phyloP scores from a whole-genome alignment of 53 echinoderm and acorn worm genomes.

The Paracentrotus lividus region DNA sequence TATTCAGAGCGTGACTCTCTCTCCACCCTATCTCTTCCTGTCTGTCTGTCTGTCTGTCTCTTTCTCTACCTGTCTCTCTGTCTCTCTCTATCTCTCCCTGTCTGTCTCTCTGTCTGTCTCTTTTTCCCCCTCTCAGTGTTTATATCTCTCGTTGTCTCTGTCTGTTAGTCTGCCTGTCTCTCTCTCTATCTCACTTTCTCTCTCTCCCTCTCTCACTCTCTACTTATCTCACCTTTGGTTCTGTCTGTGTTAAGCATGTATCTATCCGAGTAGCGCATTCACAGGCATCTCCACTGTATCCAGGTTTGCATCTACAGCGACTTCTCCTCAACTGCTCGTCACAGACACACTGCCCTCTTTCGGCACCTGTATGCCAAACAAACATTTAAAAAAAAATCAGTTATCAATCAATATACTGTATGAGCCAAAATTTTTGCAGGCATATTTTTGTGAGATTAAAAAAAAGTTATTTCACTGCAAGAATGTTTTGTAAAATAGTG shows the following conservation, averaged over 20 bases:
- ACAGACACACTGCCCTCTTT: conserved; percentile 89
- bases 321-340: conserved; percentile 87
- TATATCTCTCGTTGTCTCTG: not conserved
- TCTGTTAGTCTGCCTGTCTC: not conserved
- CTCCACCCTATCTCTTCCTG: not conserved
- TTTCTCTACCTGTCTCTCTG: not conserved
- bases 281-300: conserved; percentile 86
- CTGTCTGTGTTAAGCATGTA: conserved; percentile 74
- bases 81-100: not conserved
- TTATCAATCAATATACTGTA: not conserved
- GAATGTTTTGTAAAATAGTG: no score
- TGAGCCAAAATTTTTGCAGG: no score
- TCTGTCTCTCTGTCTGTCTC: not conserved
- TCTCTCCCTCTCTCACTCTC: not conserved
- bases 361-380: conserved; percentile 76
- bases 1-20: no score
- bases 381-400: not conserved
- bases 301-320: conserved; percentile 82
- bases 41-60: not conserved
- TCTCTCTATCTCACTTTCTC: not conserved
- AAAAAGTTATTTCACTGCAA: no score
- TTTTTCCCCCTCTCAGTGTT: not conserved
- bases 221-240: conserved; percentile 58
- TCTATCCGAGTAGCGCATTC: conserved; percentile 83
- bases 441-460: no score